phyloP scores from a whole-genome alignment of 2,113 vertebrate genomes.

The Mesoclemmys tuberculata region DNA sequence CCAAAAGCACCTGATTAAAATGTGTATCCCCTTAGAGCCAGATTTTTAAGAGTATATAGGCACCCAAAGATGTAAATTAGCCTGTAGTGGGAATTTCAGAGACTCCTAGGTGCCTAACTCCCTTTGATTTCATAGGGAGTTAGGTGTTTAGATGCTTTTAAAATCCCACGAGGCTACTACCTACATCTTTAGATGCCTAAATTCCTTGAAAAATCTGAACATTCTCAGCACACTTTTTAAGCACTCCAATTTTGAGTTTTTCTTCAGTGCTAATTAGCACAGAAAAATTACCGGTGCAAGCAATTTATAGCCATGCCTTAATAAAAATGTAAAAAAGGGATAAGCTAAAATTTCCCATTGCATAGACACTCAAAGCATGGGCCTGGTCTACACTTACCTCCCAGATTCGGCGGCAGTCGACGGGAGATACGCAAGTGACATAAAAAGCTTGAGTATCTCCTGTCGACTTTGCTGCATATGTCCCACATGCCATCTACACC shows the following conservation, averaged over 20 bases:
- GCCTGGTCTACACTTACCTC: no score
- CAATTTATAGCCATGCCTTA: not conserved
- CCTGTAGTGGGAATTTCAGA: no score
- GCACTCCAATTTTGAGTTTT: not conserved
- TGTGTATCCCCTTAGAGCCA: not conserved
- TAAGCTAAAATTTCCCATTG: not conserved
- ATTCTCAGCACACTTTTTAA: no score
- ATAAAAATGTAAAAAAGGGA: not conserved
- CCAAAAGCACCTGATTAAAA: slow-evolving; percentile 32
- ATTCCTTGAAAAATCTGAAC: not conserved
- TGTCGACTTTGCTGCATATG: no score
- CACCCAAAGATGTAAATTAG: no score
- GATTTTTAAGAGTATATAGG: not conserved
- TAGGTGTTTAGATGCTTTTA: not conserved
- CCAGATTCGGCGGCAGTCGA: no score
- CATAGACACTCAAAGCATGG: not conserved
- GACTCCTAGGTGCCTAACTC: not conserved
- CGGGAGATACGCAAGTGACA: no score
- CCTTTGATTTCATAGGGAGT: not conserved
- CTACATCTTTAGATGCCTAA: not conserved
- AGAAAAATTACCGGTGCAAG: not conserved
- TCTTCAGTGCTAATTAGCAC: not conserved
- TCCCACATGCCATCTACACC: no score
- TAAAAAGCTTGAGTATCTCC: no score
- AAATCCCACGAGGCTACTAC: not conserved